Percentiles rank a stretch among this genome's conserved stretches.
Evolutionary conservation across 2,797 vertebrate genomes (phyloP).

Genomic region (Helicolenus hilgendorfi): DNA sequence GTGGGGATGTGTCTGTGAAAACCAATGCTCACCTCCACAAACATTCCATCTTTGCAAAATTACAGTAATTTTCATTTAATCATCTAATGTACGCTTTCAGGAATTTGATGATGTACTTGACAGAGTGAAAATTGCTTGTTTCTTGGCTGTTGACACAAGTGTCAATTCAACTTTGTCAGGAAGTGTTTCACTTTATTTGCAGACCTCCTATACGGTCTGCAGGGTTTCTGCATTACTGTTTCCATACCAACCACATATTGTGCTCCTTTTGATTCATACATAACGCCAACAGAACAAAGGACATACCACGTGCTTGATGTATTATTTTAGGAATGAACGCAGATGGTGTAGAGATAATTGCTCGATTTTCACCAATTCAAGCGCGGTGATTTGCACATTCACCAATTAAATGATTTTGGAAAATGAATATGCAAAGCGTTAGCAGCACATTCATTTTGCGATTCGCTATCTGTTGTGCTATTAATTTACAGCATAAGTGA

Average conservation of each 20-base stretch:
- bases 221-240: not conserved
- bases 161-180: slow-evolving; percentile 16
- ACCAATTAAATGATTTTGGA: slow-evolving; percentile 51
- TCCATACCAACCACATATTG: not conserved
- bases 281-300: slow-evolving; percentile 15
- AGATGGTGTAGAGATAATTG: slow-evolving; percentile 57
- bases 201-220: slow-evolving; percentile 1
- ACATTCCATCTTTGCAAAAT: slow-evolving; percentile 29
- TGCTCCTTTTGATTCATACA: slow-evolving; percentile 25
- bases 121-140: slow-evolving; percentile 20
- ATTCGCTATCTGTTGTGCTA: slow-evolving; percentile 71
- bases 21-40: slow-evolving; percentile 50
- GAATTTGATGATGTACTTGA: slow-evolving; percentile 36
- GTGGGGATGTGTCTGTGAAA: slow-evolving; percentile 70
- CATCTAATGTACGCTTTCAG: slow-evolving; percentile 33
- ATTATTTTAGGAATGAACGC: slow-evolving; percentile 37
- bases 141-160: not conserved
- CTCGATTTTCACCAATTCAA: slow-evolving; percentile 48
- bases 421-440: slow-evolving; percentile 70
- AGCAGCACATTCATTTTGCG: slow-evolving; percentile 39
- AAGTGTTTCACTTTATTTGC: slow-evolving; percentile 9
- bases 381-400: slow-evolving; percentile 35
- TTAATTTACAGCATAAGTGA: slow-evolving; percentile 83
- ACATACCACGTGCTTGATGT: not conserved
- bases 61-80: slow-evolving; percentile 47